These are phyloP conservation scores for Hippopotamus amphibius DNA, from an alignment of 2,113 vertebrate genomes.

Conservation along the genomic window DNA sequence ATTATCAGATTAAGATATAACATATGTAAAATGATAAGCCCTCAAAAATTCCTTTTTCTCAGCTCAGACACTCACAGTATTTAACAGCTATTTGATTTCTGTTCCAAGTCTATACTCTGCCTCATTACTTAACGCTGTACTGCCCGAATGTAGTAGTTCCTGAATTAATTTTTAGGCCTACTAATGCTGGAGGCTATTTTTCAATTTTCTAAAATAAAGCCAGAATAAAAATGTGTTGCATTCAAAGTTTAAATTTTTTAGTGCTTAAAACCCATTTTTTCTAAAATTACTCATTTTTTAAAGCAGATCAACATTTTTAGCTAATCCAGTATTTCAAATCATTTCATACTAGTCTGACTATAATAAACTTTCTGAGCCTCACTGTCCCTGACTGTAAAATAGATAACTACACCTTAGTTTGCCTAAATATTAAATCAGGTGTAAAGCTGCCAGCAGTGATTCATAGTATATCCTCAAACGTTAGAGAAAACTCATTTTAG, in stretches of 20 bases:
- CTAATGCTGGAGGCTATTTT: neutral
- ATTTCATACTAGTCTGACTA: neutral
- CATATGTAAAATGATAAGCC: neutral
- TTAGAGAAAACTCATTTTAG: neutral
- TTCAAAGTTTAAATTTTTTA: slow-evolving; percentile 45
- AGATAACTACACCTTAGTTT: neutral
- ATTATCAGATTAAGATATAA: neutral
- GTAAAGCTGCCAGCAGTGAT: neutral
- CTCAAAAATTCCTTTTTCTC: neutral
- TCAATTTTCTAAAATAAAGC: slow-evolving; percentile 16
- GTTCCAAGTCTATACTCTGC: neutral
- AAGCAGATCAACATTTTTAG: neutral
- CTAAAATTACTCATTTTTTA: slow-evolving; percentile 26
- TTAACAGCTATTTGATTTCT: neutral
- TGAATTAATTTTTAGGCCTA: neutral
- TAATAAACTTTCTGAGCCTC: neutral
- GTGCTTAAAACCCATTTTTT: slow-evolving; percentile 26
- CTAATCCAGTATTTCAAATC: slow-evolving; percentile 6
- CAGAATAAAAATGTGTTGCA: neutral
- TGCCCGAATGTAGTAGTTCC: neutral
- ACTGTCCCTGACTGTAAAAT: neutral
- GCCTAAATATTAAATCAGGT: neutral
- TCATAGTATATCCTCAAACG: neutral
- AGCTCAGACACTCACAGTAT: neutral
- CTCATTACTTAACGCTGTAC: neutral